These are phyloP conservation scores for Trachops cirrhosus DNA, from an alignment of 2,797 vertebrate species.

Conservation along the genomic window DNA sequence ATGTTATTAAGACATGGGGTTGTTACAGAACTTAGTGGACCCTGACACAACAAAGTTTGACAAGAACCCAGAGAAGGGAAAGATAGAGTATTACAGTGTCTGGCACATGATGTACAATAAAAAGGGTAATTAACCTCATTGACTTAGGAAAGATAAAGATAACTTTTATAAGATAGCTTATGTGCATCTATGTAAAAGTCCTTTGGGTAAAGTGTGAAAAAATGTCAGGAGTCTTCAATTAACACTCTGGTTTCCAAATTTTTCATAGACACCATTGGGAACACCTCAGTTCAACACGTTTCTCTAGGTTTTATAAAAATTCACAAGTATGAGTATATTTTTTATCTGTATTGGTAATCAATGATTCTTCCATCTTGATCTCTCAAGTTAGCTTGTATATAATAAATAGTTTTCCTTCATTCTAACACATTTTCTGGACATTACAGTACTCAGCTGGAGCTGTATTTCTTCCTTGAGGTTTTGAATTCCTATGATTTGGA, in stretches of 20 bases:
- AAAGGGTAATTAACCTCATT: neutral
- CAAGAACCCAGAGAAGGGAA: neutral
- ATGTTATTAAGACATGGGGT: neutral
- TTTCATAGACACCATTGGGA: neutral
- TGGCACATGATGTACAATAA: neutral
- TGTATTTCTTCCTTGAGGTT: neutral
- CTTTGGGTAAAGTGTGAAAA: neutral
- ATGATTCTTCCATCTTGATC: neutral
- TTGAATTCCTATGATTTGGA: neutral
- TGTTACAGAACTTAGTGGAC: neutral
- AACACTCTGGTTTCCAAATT: neutral
- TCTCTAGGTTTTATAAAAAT: neutral
- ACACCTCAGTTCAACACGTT: neutral
- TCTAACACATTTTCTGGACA: constrained; percentile 18
- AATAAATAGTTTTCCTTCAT: neutral
- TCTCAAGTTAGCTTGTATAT: neutral
- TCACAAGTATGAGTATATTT: neutral
- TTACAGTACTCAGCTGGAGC: neutral
- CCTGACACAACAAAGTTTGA: neutral
- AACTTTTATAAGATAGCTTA: neutral
- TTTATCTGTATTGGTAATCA: neutral
- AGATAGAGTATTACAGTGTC: neutral
- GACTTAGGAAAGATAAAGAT: neutral
- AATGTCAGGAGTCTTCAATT: neutral
- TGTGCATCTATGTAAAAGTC: neutral